Conservation (phyloP, 2,113 vertebrate species). For the Neodon shergylaensis region DNA sequence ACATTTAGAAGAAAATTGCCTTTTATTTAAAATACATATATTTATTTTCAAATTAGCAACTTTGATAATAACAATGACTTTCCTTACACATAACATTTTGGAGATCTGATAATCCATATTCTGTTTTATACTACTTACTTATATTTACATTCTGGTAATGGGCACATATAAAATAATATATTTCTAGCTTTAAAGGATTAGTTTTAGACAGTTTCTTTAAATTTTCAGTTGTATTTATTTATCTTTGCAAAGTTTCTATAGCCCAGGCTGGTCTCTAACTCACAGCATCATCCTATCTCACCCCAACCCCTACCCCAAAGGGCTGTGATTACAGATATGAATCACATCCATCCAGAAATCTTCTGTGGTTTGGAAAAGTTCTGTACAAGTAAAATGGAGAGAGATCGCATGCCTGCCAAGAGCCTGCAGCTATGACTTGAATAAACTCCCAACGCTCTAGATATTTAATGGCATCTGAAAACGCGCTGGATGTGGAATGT, state of each 20-base stretch:
- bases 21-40: constrained; percentile 17
- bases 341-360: background rate
- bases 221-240: background rate
- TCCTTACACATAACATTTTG: background rate
- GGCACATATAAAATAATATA: background rate
- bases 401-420: background rate
- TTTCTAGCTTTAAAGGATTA: constrained; percentile 30
- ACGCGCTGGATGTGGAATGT: background rate
- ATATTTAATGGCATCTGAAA: background rate
- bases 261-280: background rate
- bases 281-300: background rate
- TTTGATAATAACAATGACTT: constrained; percentile 34
- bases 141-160: background rate
- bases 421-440: background rate
- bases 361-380: constrained; percentile 23
- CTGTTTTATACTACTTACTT: constrained; percentile 12
- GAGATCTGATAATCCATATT: background rate
- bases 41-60: constrained; percentile 43
- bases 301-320: background rate
- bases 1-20: background rate
- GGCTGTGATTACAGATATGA: background rate
- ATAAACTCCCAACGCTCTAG: background rate
- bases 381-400: background rate
- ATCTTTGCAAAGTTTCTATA: background rate
- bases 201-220: background rate